Evolutionary conservation across 2,797 vertebrate genomes (phyloP).

Genomic region (Echiichthys vipera): DNA sequence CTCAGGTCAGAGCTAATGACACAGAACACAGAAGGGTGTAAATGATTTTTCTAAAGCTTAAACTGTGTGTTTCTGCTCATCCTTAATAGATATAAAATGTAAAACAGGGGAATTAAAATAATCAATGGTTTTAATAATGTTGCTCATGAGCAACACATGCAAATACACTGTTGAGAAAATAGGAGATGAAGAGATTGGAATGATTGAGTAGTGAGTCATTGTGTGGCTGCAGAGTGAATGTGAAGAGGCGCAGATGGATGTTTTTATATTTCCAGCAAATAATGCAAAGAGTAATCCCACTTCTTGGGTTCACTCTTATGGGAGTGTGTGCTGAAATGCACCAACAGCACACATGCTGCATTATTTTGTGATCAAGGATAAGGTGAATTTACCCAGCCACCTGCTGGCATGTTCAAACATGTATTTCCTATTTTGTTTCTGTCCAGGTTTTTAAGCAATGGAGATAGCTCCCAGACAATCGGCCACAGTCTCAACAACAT

Average conservation of each 20-base stretch:
- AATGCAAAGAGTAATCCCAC: not conserved
- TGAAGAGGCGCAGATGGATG: not conserved
- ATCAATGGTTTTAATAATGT: not conserved
- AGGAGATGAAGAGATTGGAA: not conserved
- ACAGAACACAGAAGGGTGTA: not conserved
- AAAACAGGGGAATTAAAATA: not conserved
- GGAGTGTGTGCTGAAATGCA: slow-evolving; percentile 12
- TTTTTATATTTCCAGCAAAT: slow-evolving; percentile 10
- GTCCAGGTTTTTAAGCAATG: slow-evolving; percentile 76
- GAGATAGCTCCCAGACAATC: slow-evolving; percentile 60
- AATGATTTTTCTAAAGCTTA: not conserved
- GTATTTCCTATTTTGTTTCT: slow-evolving; percentile 7
- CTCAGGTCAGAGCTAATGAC: slow-evolving; percentile 71
- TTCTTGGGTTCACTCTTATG: not conserved
- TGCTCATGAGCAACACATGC: slow-evolving; percentile 9
- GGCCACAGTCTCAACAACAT: slow-evolving; percentile 79
- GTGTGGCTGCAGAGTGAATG: not conserved
- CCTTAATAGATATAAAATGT: not conserved
- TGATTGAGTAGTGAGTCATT: not conserved
- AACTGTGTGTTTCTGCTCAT: not conserved
- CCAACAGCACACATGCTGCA: not conserved
- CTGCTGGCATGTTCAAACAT: slow-evolving; percentile 6
- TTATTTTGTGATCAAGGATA: not conserved
- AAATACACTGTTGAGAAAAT: not conserved
- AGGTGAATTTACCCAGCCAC: not conserved